phyloP scores from a whole-genome alignment of 2,113 vertebrate species.

The Percina caprodes region DNA sequence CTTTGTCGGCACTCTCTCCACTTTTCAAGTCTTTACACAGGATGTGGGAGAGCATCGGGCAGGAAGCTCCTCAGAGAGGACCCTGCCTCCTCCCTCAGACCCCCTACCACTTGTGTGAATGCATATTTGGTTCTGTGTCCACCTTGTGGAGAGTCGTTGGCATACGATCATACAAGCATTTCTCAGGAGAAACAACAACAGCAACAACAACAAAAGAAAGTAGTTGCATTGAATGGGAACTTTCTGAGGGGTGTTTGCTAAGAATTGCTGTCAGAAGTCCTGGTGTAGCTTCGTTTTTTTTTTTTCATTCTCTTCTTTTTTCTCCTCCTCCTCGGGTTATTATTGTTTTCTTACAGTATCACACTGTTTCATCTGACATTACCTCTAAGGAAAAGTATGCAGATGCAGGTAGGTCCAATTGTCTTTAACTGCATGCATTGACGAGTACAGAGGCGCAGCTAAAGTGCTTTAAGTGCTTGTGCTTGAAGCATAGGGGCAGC shows the following conservation, averaged over 20 bases:
- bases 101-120: slow-evolving; percentile 75
- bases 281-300: slow-evolving; percentile 64
- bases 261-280: slow-evolving; percentile 69
- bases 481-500: slow-evolving; percentile 80
- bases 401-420: slow-evolving; percentile 70
- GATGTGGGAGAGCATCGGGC: slow-evolving; percentile 74
- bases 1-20: slow-evolving; percentile 71
- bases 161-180: slow-evolving; percentile 71
- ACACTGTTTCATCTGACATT: slow-evolving; percentile 62
- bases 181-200: slow-evolving; percentile 54
- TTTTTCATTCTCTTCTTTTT: slow-evolving; percentile 22
- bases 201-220: slow-evolving; percentile 57
- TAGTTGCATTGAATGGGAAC: slow-evolving; percentile 73
- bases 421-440: slow-evolving; percentile 78
- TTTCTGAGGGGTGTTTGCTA: slow-evolving; percentile 47
- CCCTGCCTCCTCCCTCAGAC: slow-evolving; percentile 65
- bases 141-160: slow-evolving; percentile 79
- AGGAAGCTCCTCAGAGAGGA: slow-evolving; percentile 64
- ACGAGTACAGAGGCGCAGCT: slow-evolving; percentile 71
- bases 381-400: slow-evolving; percentile 65
- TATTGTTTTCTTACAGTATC: slow-evolving; percentile 68
- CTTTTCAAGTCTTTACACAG: slow-evolving; percentile 85
- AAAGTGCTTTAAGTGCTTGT: slow-evolving; percentile 88
- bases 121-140: slow-evolving; percentile 79
- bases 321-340: slow-evolving; percentile 37